These are phyloP conservation scores for Drosophila orena DNA, from an alignment of 1,140 invertebrate species.

Conservation along the genomic window DNA sequence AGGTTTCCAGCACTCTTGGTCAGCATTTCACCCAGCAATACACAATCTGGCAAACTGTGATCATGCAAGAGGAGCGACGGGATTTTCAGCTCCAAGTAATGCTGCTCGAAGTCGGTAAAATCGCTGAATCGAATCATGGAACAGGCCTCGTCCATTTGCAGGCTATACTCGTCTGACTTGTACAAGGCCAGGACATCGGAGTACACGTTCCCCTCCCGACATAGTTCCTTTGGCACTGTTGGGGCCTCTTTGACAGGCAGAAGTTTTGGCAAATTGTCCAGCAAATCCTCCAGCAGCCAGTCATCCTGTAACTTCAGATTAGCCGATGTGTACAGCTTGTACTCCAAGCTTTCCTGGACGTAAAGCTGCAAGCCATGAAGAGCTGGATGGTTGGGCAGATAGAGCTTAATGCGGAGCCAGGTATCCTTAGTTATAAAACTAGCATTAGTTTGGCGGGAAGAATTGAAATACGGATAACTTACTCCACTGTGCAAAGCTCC, in stretches of 20 bases:
- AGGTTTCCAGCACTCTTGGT: conserved; percentile 35
- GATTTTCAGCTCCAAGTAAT: conserved; percentile 70
- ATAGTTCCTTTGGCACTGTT: background rate
- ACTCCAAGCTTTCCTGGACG: conserved; percentile 52
- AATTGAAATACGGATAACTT: background rate
- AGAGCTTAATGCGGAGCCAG: conserved; percentile 50
- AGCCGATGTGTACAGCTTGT: conserved; percentile 34
- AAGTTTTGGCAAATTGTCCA: conserved; percentile 31
- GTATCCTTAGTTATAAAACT: background rate
- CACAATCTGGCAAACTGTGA: conserved; percentile 72
- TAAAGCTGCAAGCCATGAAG: conserved; percentile 41
- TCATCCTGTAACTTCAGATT: conserved; percentile 32
- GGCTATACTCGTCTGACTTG: conserved; percentile 51
- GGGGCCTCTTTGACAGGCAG: conserved; percentile 6
- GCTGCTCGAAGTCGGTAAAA: conserved; percentile 55
- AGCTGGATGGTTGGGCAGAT: conserved; percentile 48
- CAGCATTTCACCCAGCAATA: conserved; percentile 49
- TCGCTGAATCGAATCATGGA: conserved; percentile 54
- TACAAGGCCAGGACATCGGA: conserved; percentile 58
- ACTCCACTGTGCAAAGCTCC: conserved; percentile 37
- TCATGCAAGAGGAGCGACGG: conserved; percentile 47
- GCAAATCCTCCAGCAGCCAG: conserved; percentile 48
- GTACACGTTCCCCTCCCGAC: conserved; percentile 46
- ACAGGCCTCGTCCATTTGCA: conserved; percentile 52
- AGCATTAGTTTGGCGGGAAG: conserved; percentile 4